These are phyloP conservation scores for Leucoptera coffeella DNA, from an alignment of 2,888 invertebrate species.

Conservation along the genomic window DNA sequence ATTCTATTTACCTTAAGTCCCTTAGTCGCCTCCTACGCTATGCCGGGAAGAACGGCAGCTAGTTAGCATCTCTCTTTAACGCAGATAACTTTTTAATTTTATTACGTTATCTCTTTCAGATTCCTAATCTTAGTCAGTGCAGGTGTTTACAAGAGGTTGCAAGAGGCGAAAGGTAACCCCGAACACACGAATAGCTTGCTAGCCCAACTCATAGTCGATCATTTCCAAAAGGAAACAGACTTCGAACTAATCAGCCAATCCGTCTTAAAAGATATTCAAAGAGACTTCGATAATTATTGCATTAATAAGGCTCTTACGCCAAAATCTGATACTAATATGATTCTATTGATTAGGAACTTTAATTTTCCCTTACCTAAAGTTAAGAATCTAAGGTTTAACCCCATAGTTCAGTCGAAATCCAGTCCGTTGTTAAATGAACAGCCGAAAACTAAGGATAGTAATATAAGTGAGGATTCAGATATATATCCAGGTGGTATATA, in stretches of 20 bases:
- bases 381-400: conserved; percentile 53
- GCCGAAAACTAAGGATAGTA: conserved; percentile 29
- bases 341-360: conserved; percentile 79
- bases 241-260: conserved; percentile 79
- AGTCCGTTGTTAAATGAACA: conserved; percentile 30
- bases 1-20: too few species aligned
- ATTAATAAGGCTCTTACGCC: conserved; percentile 48
- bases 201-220: conserved; percentile 73
- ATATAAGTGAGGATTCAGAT: conserved; percentile 33
- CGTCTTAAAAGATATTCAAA: conserved; percentile 75
- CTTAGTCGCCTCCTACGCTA: too few species aligned
- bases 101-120: conserved; percentile 18
- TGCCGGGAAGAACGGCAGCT: too few species aligned
- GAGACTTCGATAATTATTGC: conserved; percentile 75
- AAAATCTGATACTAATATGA: conserved; percentile 74
- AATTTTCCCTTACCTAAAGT: conserved; percentile 69
- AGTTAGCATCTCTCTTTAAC: too few species aligned
- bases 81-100: too few species aligned
- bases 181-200: conserved; percentile 79
- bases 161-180: conserved; percentile 63
- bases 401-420: conserved; percentile 50
- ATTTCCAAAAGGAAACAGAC: conserved; percentile 74
- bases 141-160: conserved; percentile 76
- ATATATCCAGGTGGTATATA: conserved; percentile 26
- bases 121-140: conserved; percentile 83